Evolutionary conservation across 2,113 vertebrate genomes (phyloP).

Genomic region (Xiphophorus hellerii): DNA sequence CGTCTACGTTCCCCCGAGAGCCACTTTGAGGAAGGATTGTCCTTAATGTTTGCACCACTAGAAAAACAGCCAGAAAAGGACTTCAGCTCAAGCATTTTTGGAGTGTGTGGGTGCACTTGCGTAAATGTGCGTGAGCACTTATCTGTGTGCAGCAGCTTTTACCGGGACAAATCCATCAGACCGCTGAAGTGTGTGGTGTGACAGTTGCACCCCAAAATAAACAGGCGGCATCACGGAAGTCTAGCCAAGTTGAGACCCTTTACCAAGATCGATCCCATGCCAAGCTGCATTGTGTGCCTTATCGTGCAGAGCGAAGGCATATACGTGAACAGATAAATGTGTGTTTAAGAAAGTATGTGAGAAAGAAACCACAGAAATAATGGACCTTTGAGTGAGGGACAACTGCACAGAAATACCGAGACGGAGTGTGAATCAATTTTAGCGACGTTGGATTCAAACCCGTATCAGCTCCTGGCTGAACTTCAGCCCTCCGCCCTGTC

Average conservation of each 20-base stretch:
- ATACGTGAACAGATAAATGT: slow-evolving; percentile 33
- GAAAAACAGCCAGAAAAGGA: slow-evolving; percentile 40
- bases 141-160: slow-evolving; percentile 55
- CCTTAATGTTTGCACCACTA: slow-evolving; percentile 48
- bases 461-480: slow-evolving; percentile 62
- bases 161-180: slow-evolving; percentile 84
- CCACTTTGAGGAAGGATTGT: slow-evolving; percentile 32
- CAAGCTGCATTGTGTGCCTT: slow-evolving; percentile 17
- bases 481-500: slow-evolving; percentile 66
- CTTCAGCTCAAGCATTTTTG: slow-evolving; percentile 40
- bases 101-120: slow-evolving; percentile 14
- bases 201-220: slow-evolving; percentile 84
- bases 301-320: slow-evolving; percentile 32
- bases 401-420: slow-evolving; percentile 49
- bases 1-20: slow-evolving; percentile 23
- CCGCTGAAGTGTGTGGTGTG: slow-evolving; percentile 64
- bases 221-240: slow-evolving; percentile 76
- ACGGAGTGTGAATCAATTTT: slow-evolving; percentile 71
- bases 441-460: slow-evolving; percentile 66
- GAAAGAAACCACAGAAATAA: slow-evolving; percentile 49
- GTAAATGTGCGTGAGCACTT: slow-evolving; percentile 11
- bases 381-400: slow-evolving; percentile 48
- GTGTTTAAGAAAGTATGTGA: slow-evolving; percentile 45
- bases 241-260: slow-evolving; percentile 57
- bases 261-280: slow-evolving; percentile 40